A percentile compares a stretch with the other conserved stretches of the same genome.
Evolutionary conservation across 2,797 vertebrate genomes (phyloP).

Genomic region (Clarias platycephalus): DNA sequence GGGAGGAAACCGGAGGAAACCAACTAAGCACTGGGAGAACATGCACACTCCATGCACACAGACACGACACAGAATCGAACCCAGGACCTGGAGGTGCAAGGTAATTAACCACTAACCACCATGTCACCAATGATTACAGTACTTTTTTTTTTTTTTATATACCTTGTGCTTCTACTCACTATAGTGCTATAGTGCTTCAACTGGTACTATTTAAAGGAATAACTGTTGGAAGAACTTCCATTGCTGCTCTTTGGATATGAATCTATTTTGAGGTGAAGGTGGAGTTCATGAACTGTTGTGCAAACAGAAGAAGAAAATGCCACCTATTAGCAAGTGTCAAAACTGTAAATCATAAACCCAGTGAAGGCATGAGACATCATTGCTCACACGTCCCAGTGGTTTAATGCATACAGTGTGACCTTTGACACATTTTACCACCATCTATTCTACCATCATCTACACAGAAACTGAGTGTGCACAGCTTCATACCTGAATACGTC

Average conservation of each 20-base stretch:
- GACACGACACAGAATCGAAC: too few relatives aligned
- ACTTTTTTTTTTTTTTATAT: neutral
- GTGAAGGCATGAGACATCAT: neutral
- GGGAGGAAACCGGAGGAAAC: too few relatives aligned
- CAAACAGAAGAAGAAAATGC: neutral
- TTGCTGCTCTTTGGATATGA: neutral
- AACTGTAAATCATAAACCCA: neutral
- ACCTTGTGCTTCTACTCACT: neutral
- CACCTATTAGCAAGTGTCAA: slow-evolving; percentile 1
- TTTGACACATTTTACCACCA: neutral
- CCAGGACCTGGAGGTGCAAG: too few relatives aligned
- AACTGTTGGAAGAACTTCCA: neutral
- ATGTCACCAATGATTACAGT: neutral
- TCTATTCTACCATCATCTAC: neutral
- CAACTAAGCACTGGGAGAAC: too few relatives aligned
- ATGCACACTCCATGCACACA: too few relatives aligned
- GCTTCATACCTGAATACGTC: neutral
- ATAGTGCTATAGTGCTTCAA: neutral
- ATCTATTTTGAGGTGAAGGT: neutral
- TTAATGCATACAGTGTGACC: neutral
- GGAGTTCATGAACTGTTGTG: neutral
- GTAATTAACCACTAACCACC: too few relatives aligned
- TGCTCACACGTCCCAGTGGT: neutral
- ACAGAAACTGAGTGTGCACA: neutral
- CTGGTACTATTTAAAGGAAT: neutral